Conservation (phyloP, 2,888 invertebrate species). For the Acanthococcus lagerstroemiae region DNA sequence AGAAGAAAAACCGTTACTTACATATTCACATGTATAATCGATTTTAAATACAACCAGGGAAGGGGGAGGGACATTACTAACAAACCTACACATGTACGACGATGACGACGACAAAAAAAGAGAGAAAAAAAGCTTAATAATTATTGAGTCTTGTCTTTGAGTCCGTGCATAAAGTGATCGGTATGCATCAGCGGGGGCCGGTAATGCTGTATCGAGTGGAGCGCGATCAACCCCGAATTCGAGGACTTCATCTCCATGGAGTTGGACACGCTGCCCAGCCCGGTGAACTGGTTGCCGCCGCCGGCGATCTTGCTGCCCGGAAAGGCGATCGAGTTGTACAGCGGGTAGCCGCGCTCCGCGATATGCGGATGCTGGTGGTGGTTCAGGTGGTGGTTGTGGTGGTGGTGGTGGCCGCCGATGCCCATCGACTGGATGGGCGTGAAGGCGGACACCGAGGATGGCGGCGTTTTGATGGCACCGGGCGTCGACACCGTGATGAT, state of each 20-base stretch:
- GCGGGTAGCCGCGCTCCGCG: conserved; percentile 54
- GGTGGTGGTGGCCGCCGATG: conserved; percentile 44
- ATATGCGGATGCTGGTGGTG: conserved; percentile 42
- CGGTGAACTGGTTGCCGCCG: conserved; percentile 35
- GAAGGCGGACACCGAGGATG: conserved; percentile 75
- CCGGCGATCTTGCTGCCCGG: conserved; percentile 42
- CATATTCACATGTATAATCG: too few species aligned
- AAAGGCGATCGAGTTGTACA: conserved; percentile 85
- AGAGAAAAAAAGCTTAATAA: neutral
- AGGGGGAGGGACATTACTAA: too few species aligned
- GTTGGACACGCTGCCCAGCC: conserved; percentile 36
- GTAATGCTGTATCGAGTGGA: conserved; percentile 94
- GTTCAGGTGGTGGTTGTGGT: conserved; percentile 48
- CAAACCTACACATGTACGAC: too few species aligned
- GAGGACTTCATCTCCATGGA: conserved; percentile 42
- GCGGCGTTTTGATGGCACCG: conserved; percentile 42
- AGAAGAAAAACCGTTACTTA: too few species aligned
- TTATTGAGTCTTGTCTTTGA: conserved; percentile 37
- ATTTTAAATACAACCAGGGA: too few species aligned
- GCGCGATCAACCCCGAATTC: conserved; percentile 79
- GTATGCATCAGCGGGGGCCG: conserved; percentile 65
- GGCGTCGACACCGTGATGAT: conserved; percentile 35
- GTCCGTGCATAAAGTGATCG: conserved; percentile 38
- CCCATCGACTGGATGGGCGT: conserved; percentile 87
- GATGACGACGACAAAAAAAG: conserved; percentile 2